Evolutionary conservation across 2,113 vertebrate species (phyloP).

Genomic region (Dipodomys merriami): DNA sequence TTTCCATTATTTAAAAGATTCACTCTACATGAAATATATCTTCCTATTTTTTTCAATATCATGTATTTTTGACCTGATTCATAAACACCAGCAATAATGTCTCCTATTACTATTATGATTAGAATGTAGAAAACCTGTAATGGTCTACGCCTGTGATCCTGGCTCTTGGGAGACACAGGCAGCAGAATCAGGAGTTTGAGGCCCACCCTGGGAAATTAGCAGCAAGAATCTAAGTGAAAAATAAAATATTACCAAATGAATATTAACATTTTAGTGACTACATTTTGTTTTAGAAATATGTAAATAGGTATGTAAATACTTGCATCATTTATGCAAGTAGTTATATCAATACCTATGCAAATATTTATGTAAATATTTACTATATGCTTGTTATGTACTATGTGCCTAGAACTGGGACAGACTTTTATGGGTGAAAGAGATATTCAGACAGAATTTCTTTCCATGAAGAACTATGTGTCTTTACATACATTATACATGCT

Average conservation of each 20-base stretch:
- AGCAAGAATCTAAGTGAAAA: too few relatives aligned
- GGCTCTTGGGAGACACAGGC: too few relatives aligned
- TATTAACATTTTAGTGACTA: not conserved
- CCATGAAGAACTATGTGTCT: not conserved
- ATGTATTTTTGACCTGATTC: not conserved
- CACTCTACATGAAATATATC: not conserved
- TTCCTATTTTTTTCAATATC: conserved; percentile 17
- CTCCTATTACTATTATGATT: not conserved
- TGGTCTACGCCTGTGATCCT: too few relatives aligned
- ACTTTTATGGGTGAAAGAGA: not conserved
- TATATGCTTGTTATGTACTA: not conserved
- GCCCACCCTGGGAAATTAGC: too few relatives aligned
- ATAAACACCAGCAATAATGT: not conserved
- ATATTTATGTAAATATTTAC: not conserved
- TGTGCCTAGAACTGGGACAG: not conserved
- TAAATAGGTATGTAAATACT: not conserved
- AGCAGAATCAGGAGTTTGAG: too few relatives aligned
- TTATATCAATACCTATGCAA: too few relatives aligned
- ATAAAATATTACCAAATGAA: not conserved
- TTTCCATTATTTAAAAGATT: not conserved
- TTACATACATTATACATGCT: not conserved
- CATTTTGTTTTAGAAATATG: not conserved
- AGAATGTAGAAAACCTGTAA: not conserved
- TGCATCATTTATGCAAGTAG: too few relatives aligned
- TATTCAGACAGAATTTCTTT: not conserved